Base-by-base conservation (phyloP, 2,797 vertebrate species). In the Melanotaenia pygmaea region DNA sequence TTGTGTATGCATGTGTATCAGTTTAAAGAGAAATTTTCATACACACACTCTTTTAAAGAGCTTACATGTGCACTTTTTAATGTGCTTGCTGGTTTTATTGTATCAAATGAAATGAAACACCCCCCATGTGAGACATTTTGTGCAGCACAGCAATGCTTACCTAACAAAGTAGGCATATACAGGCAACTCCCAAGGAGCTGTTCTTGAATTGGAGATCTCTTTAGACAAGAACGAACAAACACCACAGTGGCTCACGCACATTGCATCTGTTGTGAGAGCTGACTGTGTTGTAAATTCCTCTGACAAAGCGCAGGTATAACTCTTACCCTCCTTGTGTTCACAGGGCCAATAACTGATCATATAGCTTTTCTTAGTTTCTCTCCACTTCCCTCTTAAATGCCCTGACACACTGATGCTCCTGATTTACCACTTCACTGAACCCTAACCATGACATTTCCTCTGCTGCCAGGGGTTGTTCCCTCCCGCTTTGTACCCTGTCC, bases 341-440 rank as follows among this genome's bases (percentile, higher is more conserved):
- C 64, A 82, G 67, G 76, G 64, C 84, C 83, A 82, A 84, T 90
- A 82, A 82, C 81, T 77, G 87, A 92, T 91, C 85, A 85, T 88
- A 84, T 75, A 89, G 81, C 84, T 90, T 91, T 91, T 86, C 79
- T 92, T 80, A 84, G 85, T 92, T 92, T 87, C 86, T 89, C 90
- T 89, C 82, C 83, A 80, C 83, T 86, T 92, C 89, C 82, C 47
- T 82, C 88, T 86, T 91, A 93, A 93, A 92, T 79, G 87, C 87
- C 77, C 89, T 88, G 91, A 93, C 88, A 91, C 75, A 72, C 89
- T 87, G 91, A 93, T 91, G 92, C 85, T 91, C 82, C 88, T 91
- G 90, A 92, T 93, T 93, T 93, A 83, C 85, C 91, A 92, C 91
- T 92, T 92, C 90, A 87, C 88, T 93, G 92, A 93, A 92, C 92